Evolutionary conservation across 2,797 vertebrate genomes (phyloP).

Genomic region (Megalops cyprinoides): DNA sequence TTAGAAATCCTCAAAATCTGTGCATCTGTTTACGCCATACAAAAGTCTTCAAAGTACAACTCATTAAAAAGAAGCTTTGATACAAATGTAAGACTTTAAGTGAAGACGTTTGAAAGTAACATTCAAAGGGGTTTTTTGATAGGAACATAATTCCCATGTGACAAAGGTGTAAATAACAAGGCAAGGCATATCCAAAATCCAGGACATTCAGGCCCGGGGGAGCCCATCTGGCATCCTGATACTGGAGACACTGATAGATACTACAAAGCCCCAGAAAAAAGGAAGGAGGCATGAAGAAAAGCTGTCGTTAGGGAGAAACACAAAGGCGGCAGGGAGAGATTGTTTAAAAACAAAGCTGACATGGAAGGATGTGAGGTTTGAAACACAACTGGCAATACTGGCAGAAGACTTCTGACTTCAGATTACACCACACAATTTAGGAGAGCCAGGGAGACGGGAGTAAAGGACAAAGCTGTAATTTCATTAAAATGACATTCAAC

Average conservation of each 20-base stretch:
- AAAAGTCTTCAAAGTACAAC: too few species aligned
- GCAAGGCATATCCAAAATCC: not conserved
- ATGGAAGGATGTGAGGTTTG: not conserved
- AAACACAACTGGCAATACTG: not conserved
- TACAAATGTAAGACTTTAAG: not conserved
- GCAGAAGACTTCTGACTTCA: not conserved
- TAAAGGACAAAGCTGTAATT: not conserved
- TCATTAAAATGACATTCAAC: too few species aligned
- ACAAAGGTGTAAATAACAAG: slow-evolving; percentile 1
- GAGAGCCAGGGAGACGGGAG: not conserved
- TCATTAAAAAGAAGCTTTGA: too few species aligned
- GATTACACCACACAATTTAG: slow-evolving; percentile 7
- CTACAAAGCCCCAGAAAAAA: not conserved
- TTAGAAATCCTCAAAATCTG: too few species aligned
- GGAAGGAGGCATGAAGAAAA: not conserved
- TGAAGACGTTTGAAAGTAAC: not conserved
- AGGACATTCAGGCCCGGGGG: not conserved
- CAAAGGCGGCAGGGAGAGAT: not conserved
- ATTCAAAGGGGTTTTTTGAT: not conserved
- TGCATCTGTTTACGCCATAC: too few species aligned
- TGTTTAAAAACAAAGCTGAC: too few species aligned
- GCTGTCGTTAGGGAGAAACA: not conserved
- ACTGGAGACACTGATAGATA: slow-evolving; percentile 22
- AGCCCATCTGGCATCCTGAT: not conserved
- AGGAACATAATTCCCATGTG: not conserved